A percentile compares a stretch with the other conserved stretches of the same genome.
phyloP scores from a whole-genome alignment of 2,113 vertebrate genomes.

The Macquaria ambigua region DNA sequence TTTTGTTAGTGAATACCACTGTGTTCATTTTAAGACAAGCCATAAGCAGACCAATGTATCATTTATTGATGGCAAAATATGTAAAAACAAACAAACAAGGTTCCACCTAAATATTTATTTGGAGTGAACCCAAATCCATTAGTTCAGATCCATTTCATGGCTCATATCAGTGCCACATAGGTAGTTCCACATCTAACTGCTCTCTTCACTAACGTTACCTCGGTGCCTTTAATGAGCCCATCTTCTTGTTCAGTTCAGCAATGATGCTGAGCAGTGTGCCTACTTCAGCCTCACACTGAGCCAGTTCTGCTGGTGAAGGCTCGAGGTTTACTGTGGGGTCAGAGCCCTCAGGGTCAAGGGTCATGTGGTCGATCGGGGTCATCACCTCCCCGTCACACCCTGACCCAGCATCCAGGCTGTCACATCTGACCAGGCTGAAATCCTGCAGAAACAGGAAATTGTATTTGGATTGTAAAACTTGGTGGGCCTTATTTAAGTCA shows the following conservation, averaged over 20 bases:
- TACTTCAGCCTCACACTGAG: constrained; percentile 79
- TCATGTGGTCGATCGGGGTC: constrained; percentile 25
- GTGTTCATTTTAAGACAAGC: constrained; percentile 3
- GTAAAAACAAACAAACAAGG: background rate
- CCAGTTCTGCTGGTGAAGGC: constrained; percentile 79
- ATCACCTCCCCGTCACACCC: constrained; percentile 54
- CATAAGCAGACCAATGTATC: background rate
- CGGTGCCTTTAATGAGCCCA: constrained; percentile 81
- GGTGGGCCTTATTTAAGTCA: background rate
- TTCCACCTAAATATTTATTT: background rate
- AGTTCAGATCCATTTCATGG: background rate
- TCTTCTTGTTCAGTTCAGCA: constrained; percentile 79
- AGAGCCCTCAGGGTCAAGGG: constrained; percentile 49
- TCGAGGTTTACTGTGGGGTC: constrained; percentile 57
- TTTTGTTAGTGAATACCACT: background rate
- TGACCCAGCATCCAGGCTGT: constrained; percentile 68
- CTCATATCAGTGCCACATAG: background rate
- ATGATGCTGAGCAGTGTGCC: constrained; percentile 74
- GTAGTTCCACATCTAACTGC: background rate
- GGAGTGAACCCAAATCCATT: background rate
- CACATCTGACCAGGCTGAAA: constrained; percentile 60
- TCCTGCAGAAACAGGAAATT: constrained; percentile 53
- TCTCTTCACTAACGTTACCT: constrained; percentile 61
- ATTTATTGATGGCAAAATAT: constrained; percentile 1
- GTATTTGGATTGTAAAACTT: background rate